Evolutionary conservation across 1,140 invertebrate species (phyloP).

Genomic region (Dufourea novaeangliae): DNA sequence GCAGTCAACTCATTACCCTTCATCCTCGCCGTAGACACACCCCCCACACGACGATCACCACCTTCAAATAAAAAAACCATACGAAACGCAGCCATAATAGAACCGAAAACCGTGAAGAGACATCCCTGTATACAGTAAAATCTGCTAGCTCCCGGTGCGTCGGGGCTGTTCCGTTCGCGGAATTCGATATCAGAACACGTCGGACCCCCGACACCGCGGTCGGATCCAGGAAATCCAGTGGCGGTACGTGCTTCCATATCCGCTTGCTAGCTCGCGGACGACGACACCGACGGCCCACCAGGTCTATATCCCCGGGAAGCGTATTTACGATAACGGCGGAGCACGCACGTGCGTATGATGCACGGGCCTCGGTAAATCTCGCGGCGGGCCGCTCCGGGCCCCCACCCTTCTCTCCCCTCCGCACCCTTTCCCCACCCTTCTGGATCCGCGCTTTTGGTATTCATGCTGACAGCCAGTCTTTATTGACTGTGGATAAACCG

Average conservation of each 20-base stretch:
- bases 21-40: too few species aligned
- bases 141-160: too few species aligned
- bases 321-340: conserved; percentile 55
- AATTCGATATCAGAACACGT: conserved; percentile 15
- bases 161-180: too few species aligned
- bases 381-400: conserved; percentile 38
- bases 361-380: conserved; percentile 62
- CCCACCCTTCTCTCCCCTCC: background rate
- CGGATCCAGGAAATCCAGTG: conserved; percentile 19
- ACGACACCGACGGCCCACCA: background rate
- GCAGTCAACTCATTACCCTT: too few species aligned
- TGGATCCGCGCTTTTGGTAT: conserved; percentile 69
- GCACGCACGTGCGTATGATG: conserved; percentile 67
- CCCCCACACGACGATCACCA: too few species aligned
- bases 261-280: conserved; percentile 14
- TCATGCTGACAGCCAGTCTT: conserved; percentile 76
- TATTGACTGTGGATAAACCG: conserved; percentile 78
- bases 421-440: background rate
- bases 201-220: background rate
- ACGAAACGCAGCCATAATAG: too few species aligned
- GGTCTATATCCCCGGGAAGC: conserved; percentile 35
- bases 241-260: background rate
- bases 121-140: too few species aligned
- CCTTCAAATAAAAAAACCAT: too few species aligned
- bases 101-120: too few species aligned